phyloP scores from a whole-genome alignment of 2,113 vertebrate species.

The Triplophysa siluroides region DNA sequence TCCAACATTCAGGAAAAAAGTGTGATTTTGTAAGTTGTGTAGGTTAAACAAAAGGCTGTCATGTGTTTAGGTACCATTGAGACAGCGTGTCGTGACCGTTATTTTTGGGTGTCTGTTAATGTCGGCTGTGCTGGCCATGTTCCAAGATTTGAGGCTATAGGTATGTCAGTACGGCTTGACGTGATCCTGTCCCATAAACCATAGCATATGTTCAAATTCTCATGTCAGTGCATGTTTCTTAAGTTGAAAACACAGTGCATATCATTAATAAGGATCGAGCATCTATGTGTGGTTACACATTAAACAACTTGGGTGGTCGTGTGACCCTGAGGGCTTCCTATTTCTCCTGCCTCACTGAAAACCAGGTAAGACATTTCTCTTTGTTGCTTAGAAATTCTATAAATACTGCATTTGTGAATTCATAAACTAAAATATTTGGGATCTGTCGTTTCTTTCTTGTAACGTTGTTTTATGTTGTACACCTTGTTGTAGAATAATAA shows the following conservation, averaged over 20 bases:
- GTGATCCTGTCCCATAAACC: not conserved
- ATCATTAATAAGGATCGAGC: slow-evolving; percentile 42
- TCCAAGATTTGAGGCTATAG: slow-evolving; percentile 56
- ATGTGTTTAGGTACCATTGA: slow-evolving; percentile 28
- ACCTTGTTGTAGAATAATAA: slow-evolving; percentile 53
- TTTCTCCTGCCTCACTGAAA: slow-evolving; percentile 65
- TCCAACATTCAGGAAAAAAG: not conserved
- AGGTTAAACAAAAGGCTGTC: not conserved
- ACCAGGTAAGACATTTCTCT: slow-evolving; percentile 45
- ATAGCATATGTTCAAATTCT: not conserved
- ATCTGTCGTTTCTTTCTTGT: not conserved
- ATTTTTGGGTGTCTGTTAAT: slow-evolving; percentile 56
- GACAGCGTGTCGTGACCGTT: slow-evolving; percentile 59
- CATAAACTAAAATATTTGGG: no score
- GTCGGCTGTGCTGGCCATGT: slow-evolving; percentile 26
- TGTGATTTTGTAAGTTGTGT: not conserved
- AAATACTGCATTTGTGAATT: no score
- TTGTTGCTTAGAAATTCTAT: no score
- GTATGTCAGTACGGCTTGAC: slow-evolving; percentile 43
- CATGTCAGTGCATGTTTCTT: not conserved
- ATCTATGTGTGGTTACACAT: slow-evolving; percentile 61
- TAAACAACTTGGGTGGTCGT: slow-evolving; percentile 47
- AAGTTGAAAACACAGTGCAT: slow-evolving; percentile 56
- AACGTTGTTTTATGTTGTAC: not conserved
- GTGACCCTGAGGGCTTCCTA: slow-evolving; percentile 63